These are phyloP conservation scores for Thamnophis sirtalis DNA, from an alignment of 2,113 vertebrate species.

Conservation along the genomic window DNA sequence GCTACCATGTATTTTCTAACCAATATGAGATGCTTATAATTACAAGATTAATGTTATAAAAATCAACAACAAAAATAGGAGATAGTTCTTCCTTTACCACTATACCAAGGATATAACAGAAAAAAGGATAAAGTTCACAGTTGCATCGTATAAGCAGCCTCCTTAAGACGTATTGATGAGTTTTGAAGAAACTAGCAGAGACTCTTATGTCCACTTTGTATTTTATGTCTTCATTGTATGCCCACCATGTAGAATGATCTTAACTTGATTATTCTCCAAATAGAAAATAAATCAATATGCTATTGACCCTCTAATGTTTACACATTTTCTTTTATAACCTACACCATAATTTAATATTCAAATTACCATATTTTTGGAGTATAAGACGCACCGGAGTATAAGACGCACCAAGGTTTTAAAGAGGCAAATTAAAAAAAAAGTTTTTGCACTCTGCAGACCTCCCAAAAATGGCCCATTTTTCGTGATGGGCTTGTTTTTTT, in stretches of 20 bases:
- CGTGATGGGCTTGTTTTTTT: no score
- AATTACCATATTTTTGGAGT: no score
- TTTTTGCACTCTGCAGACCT: no score
- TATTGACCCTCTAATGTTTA: background rate
- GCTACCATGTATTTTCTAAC: background rate
- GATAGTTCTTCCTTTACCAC: background rate
- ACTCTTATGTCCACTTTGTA: background rate
- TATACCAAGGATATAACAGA: background rate
- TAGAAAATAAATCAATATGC: background rate
- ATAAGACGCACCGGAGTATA: no score
- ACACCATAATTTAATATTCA: background rate
- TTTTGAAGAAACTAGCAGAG: background rate
- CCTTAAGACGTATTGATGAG: background rate
- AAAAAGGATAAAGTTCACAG: background rate
- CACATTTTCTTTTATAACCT: background rate
- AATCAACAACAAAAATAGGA: background rate
- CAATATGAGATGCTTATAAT: background rate
- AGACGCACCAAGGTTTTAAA: no score
- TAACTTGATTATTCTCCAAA: background rate
- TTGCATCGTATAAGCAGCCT: background rate
- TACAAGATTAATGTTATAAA: background rate
- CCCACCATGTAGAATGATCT: background rate
- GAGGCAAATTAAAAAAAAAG: no score
- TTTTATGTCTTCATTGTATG: background rate
- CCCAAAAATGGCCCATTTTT: no score